Percentiles rank a stretch among this genome's conserved stretches.
Evolutionary conservation across 2,888 invertebrate genomes (phyloP).

Genomic region (Drosophila quasianomalipes): DNA sequence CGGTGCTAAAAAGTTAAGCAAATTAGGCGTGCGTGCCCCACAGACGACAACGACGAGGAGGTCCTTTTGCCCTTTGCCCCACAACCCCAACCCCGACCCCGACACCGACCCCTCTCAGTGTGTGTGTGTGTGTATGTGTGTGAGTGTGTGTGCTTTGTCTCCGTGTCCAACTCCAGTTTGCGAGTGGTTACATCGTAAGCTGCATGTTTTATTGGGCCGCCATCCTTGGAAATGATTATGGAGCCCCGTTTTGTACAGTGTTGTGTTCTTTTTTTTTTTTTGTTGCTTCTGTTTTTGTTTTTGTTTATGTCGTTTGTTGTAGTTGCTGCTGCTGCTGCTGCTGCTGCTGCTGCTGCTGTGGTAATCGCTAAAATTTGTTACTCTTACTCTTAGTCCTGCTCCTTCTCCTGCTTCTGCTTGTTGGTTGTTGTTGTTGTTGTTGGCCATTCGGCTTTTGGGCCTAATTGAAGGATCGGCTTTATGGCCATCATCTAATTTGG

Average conservation of each 20-base stretch:
- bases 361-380: slow-evolving; percentile 55
- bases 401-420: not conserved
- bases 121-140: not conserved
- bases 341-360: slow-evolving; percentile 7
- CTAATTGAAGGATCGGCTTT: slow-evolving; percentile 63
- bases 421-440: slow-evolving; percentile 23
- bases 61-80: slow-evolving; percentile 40
- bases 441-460: slow-evolving; percentile 44
- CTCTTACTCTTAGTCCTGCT: not conserved
- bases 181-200: slow-evolving; percentile 63
- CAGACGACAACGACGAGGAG: slow-evolving; percentile 47
- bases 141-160: slow-evolving; percentile 2
- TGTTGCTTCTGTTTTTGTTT: slow-evolving; percentile 2
- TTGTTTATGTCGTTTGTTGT: slow-evolving; percentile 2
- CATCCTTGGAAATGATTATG: slow-evolving; percentile 65
- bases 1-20: slow-evolving; percentile 79
- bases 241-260: slow-evolving; percentile 34
- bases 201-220: slow-evolving; percentile 72
- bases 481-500: slow-evolving; percentile 62
- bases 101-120: not conserved
- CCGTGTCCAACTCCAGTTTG: slow-evolving; percentile 25
- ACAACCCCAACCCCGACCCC: not conserved
- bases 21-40: slow-evolving; percentile 76
- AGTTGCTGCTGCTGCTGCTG: slow-evolving; percentile 2
- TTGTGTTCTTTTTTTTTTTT: not conserved